Evolutionary conservation across 2,888 invertebrate genomes (phyloP).

Genomic region (Rhimphoctona megacephalus): DNA sequence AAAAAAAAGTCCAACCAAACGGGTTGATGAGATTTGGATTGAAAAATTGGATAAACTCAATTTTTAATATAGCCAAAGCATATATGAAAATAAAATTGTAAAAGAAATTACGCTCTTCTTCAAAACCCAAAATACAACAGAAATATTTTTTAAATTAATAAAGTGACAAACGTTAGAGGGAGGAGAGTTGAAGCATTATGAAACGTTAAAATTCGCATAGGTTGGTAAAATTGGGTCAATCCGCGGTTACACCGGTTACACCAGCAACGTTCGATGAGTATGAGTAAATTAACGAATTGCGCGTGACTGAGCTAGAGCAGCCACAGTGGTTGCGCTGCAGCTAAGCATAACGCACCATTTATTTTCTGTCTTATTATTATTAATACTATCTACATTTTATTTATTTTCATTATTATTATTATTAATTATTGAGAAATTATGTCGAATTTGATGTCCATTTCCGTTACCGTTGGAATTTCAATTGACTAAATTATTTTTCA

Average conservation of each 20-base stretch:
- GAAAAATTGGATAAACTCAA: too few relatives aligned
- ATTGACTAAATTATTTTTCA: too few relatives aligned
- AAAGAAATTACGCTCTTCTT: too few relatives aligned
- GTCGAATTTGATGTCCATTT: background rate
- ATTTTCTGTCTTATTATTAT: slow-evolving; percentile 37
- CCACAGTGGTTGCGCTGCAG: slow-evolving; percentile 27
- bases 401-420: background rate
- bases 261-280: slow-evolving; percentile 34
- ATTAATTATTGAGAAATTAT: background rate
- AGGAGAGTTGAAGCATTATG: background rate
- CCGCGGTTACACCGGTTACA: slow-evolving; percentile 31
- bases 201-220: slow-evolving; percentile 11
- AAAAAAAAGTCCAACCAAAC: too few relatives aligned
- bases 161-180: too few relatives aligned
- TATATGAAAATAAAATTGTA: too few relatives aligned
- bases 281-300: slow-evolving; percentile 56
- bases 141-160: too few relatives aligned
- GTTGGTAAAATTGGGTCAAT: slow-evolving; percentile 33
- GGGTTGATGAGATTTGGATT: too few relatives aligned
- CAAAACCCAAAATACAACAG: too few relatives aligned
- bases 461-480: background rate
- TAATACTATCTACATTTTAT: background rate
- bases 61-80: too few relatives aligned
- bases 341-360: slow-evolving; percentile 32
- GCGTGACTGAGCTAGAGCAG: slow-evolving; percentile 28